Evolutionary conservation across 2,113 vertebrate species (phyloP), one percentile per base, ranked within the genome.

Genomic region (Leucopsar rothschildi): DNA sequence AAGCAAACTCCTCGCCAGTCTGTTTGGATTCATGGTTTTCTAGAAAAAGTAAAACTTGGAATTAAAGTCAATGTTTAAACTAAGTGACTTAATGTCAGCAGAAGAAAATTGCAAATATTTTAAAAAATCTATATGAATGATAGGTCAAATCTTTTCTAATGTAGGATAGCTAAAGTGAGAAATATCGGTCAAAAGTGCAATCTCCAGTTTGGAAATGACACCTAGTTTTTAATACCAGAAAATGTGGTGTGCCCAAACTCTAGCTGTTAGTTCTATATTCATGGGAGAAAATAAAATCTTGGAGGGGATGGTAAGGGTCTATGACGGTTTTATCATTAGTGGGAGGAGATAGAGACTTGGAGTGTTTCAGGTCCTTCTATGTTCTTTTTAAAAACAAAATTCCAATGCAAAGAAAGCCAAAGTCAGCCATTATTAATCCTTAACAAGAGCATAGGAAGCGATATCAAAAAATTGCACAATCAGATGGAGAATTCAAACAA

Each of bases 51-150:
- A 71, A 75, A 69, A 70, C 47, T 21, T 33, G 3, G 3, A 11
- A 68, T 25, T 44, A 52, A 87, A 69, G 19, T 29, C 15, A 61
- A 17, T 5, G 6, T 71, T 65, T 80, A 24, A 76, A 77, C 11
- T 29, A 37, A 61, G 15, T 22, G 4, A 77, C 21, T 79, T 35
- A 33, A 69, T 37, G 7, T 11, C 15, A n/a, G 35, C 15, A 72
- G 50, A 82, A 82, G 9, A 50, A 65, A 78, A 68, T 1, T 45
- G 6, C 4, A 68, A 81, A 45, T 1, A 18, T 49, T 50, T 37
- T 6, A 2, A 55, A 72, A 65, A 17, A 69, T 6, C 2, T 1
- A 0, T 47, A 45, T 64, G 27, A 82, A 40, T 12, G 6, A 39
- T 2, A 76, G 18, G 5, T 56, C 24, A 76, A 31, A 5, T 37